Percentiles rank a stretch among this genome's conserved stretches.
Evolutionary conservation across 2,113 vertebrate species (phyloP).

Genomic region (Thunnus maccoyii): DNA sequence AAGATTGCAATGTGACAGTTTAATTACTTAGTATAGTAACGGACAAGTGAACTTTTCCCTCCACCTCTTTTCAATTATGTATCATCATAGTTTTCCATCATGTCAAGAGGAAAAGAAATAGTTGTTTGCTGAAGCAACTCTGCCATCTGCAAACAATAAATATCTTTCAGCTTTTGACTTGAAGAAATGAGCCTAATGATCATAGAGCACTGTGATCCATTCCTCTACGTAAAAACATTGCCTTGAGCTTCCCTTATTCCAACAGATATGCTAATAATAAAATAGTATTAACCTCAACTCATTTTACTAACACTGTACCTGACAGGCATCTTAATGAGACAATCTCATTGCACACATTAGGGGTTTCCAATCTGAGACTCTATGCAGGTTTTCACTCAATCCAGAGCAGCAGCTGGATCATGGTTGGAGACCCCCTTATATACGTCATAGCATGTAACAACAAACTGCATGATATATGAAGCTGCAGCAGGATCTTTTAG

Average conservation of each 20-base stretch:
- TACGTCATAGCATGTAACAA: no score
- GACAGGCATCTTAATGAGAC: neutral
- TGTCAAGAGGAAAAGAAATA: slow-evolving; percentile 17
- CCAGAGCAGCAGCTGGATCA: no score
- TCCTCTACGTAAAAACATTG: slow-evolving; percentile 14
- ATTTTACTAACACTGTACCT: neutral
- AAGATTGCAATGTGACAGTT: slow-evolving; percentile 34
- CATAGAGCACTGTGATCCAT: slow-evolving; percentile 28
- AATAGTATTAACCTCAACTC: neutral
- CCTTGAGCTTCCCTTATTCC: neutral
- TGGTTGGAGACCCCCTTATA: no score
- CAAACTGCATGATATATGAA: no score
- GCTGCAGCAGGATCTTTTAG: no score
- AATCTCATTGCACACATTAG: no score
- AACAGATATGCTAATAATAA: slow-evolving; percentile 15
- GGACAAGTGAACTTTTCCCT: slow-evolving; percentile 28
- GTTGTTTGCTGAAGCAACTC: neutral
- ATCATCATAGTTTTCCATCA: slow-evolving; percentile 26
- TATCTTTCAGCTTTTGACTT: slow-evolving; percentile 23
- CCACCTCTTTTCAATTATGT: slow-evolving; percentile 18
- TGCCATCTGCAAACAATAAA: slow-evolving; percentile 51
- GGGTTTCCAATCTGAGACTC: no score
- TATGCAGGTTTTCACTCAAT: no score
- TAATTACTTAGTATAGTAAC: slow-evolving; percentile 50
- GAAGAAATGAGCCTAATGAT: slow-evolving; percentile 31